Conservation (phyloP, 2,113 vertebrate species). For the Eira barbara region DNA sequence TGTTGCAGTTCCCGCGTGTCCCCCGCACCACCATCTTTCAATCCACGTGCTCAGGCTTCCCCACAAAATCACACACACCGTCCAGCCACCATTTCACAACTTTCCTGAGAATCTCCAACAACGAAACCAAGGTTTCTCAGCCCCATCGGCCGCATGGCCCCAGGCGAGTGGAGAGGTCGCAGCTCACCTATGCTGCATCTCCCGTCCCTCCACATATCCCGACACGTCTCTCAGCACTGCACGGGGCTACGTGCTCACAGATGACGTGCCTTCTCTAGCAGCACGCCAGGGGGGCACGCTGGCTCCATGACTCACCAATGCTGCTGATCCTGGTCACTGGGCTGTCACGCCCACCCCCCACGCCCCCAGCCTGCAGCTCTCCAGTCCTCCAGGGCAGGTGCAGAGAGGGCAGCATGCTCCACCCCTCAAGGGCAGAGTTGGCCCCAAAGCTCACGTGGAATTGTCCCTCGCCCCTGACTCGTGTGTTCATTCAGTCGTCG, state of each 20-base stretch:
- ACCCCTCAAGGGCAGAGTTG: not conserved
- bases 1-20: not conserved
- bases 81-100: not conserved
- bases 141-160: not conserved
- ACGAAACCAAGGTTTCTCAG: not conserved
- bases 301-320: not conserved
- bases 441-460: not conserved
- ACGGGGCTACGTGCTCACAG: not conserved
- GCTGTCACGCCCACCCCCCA: not conserved
- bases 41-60: fast-evolving
- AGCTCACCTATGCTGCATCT: not conserved
- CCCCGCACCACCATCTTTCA: not conserved
- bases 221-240: too few relatives aligned
- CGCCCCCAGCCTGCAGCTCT: not conserved
- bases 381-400: not conserved
- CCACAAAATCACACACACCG: too few relatives aligned
- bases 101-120: not conserved
- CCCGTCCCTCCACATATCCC: not conserved
- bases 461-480: too few relatives aligned
- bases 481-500: not conserved
- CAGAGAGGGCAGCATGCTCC: fast-evolving
- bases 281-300: fast-evolving
- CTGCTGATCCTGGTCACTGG: not conserved
- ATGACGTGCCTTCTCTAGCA: not conserved
- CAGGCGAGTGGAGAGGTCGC: not conserved